phyloP scores from a whole-genome alignment of 1,140 invertebrate genomes.

The Thaumatotibia leucotreta region DNA sequence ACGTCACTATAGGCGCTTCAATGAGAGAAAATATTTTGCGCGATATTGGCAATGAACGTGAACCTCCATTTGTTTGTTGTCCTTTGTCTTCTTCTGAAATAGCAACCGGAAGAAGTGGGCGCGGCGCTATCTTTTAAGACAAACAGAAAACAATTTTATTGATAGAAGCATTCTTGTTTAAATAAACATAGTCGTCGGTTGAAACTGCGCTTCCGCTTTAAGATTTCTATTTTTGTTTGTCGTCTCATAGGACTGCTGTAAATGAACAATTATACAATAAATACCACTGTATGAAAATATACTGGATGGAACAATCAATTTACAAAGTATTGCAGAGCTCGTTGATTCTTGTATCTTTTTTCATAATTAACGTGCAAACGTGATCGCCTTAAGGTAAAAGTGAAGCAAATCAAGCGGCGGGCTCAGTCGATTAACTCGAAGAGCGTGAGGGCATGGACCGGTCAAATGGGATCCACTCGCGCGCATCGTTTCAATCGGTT shows the following conservation, averaged over 20 bases:
- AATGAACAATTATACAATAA: too few species aligned
- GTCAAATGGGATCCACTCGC: neutral
- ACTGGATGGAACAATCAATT: too few species aligned
- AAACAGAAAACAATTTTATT: neutral
- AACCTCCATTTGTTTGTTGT: constrained; percentile 7
- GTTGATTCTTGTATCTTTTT: neutral
- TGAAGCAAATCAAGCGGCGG: neutral
- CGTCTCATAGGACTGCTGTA: too few species aligned
- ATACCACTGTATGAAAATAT: too few species aligned
- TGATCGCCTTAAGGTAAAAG: neutral
- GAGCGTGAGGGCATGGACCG: constrained; percentile 7
- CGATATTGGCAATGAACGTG: constrained; percentile 15
- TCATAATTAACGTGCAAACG: neutral
- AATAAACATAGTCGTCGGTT: neutral
- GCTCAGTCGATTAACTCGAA: constrained; percentile 1
- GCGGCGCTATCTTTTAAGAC: neutral
- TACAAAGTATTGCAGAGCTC: neutral
- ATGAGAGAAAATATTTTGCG: constrained; percentile 3
- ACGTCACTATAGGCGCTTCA: constrained; percentile 9
- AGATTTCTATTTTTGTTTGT: neutral
- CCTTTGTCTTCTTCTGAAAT: neutral
- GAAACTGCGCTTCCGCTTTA: neutral
- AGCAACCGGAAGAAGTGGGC: constrained; percentile 9
- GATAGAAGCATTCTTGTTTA: neutral
- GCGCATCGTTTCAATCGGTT: neutral